Base-by-base conservation (phyloP, 2,113 vertebrate genomes). In the Scophthalmus maximus region DNA sequence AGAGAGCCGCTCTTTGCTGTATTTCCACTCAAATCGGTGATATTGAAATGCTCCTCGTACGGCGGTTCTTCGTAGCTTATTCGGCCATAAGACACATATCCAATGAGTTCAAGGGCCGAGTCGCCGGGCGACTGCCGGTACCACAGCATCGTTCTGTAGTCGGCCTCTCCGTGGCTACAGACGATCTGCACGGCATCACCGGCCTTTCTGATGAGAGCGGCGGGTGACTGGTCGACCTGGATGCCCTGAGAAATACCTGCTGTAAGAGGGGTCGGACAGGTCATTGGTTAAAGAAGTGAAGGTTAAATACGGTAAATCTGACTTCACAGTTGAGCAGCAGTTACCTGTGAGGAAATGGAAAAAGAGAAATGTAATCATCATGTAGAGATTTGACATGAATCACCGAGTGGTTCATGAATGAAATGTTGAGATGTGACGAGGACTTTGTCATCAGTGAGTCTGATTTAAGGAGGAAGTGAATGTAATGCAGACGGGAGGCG, bases 1-100 rank as follows among this genome's bases (percentile, higher is more conserved):
- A 76, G 62, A 38, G 78, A 84, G 3, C 11, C 70, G 1, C 83
- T 86, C 59, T 86, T 32, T 23, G 22, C 23, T 51, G 4, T 26
- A 22, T 15, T 15, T 2, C 5, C 23, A 23, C 12, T 51, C 9
- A 51, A 23, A 49, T 23, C 20, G 1, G 46, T 23, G 46, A 49
- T 49, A 11, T 49, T 23, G 46, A 49, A 20, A 22, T 23, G n/a
- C 20, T 49, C 3, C 18, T 23, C 8, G 10, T 23, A 9, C 14
- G 32, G n/a, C 1, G n/a, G n/a, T n/a, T 18, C 42, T 18, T n/a
- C 42, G 42, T 46, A 40, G 36, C 2, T 1, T 40, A 40, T 17
- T 40, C 17, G 36, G 36, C 5, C 14, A 18, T 46, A 46, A 0
- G 8, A 17, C 42, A 46, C 17, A n/a, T 46, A 46, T 46, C 42